Evolutionary conservation across 2,797 vertebrate species (phyloP).

Genomic region (Channallabes apus): DNA sequence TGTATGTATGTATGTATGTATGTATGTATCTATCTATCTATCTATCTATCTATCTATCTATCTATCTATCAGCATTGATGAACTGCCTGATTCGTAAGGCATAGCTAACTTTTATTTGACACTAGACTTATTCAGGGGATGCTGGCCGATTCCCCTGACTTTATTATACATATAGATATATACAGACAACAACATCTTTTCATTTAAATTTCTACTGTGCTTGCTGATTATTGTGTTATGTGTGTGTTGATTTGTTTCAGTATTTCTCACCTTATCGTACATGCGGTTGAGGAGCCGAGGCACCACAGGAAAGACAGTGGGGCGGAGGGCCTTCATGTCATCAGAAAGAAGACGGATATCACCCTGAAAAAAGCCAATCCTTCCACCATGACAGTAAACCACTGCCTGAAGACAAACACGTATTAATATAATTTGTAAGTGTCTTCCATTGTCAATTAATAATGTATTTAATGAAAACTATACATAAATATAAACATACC

Average conservation of each 20-base stretch:
- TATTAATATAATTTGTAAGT: neutral
- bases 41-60: too few relatives aligned
- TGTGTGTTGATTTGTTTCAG: neutral
- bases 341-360: conserved; percentile 96
- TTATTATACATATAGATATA: too few relatives aligned
- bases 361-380: conserved; percentile 96
- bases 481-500: neutral
- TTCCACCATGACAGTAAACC: conserved; percentile 93
- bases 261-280: conserved; percentile 89
- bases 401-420: conserved; percentile 77
- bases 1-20: too few relatives aligned
- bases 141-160: too few relatives aligned
- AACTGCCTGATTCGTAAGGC: too few relatives aligned
- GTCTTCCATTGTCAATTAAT: neutral
- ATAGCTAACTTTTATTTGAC: too few relatives aligned
- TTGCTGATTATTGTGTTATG: neutral
- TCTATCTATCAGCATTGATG: too few relatives aligned
- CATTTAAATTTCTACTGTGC: neutral
- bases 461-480: neutral
- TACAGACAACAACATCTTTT: too few relatives aligned
- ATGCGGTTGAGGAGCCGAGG: conserved; percentile 95
- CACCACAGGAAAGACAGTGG: conserved; percentile 96
- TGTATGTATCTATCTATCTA: too few relatives aligned
- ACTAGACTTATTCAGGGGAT: too few relatives aligned
- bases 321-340: conserved; percentile 91